Base-by-base conservation (phyloP, 2,113 vertebrate species). In the Lasiurus borealis region DNA sequence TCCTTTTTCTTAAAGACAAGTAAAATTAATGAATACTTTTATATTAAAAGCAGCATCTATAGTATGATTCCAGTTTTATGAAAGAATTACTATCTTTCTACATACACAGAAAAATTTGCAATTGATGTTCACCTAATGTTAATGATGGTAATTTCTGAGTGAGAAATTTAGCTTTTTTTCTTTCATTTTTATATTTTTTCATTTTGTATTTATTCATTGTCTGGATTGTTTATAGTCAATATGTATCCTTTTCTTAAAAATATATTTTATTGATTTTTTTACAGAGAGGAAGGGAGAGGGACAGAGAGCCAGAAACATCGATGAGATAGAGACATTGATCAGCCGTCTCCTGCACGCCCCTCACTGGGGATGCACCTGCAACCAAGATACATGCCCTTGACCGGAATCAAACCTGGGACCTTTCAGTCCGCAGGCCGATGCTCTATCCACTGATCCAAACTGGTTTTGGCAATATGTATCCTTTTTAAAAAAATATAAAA, bases 1-100 rank as follows among this genome's bases (percentile, higher is more conserved):
- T 64, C 36, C n/a, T 84, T 85, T 36, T 92, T 27, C 11, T 71
- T 57, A 59, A 57, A 64, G n/a, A 44, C 54, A 69, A 73, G 50
- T 36, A 64, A 80, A 94, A 50, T 72, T 88, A 84, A 86, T 25
- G 40, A 82, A 77, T 48, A 19, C 16, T 72, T 91, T 76, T 57
- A 31, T 68, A 62, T n/a, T 71, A 93, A 36, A 59, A 80, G 29
- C 5, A 86, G 6, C 10, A 75, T n/a, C n/a, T 44, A 25, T 12
- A 8, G 12, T 14, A 54, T 72, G 23, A 50, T 48, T 31, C 13
- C 8, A 40, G 40, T 64, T 87, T 84, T 69, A 69, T 36, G 23
- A 11, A 54, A 87, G 44, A 12, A 94, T 13, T 71, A 59, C 19
- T 57, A 48, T 1, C 0, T 50, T 40, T 50, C 34, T 57, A 48